phyloP scores from a whole-genome alignment of 2,797 vertebrate species.

The Schizopygopsis pylzovi region DNA sequence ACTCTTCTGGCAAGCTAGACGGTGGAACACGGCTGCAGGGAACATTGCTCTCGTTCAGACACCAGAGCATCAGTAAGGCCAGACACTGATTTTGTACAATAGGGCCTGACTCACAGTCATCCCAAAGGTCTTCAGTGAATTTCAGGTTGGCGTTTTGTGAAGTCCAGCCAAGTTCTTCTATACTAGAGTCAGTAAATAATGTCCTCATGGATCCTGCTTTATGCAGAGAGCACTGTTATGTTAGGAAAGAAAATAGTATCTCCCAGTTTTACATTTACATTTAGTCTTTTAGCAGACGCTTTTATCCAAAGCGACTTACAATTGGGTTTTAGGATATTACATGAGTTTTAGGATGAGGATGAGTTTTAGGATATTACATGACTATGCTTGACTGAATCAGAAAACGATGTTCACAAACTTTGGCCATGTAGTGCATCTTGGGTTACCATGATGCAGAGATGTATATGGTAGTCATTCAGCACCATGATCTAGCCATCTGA shows the following conservation, averaged over 20 bases:
- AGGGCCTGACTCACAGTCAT: not conserved
- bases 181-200: not conserved
- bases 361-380: not conserved
- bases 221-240: not conserved
- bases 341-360: too few species aligned
- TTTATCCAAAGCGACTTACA: too few species aligned
- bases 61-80: not conserved
- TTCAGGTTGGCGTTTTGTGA: constrained; percentile 8
- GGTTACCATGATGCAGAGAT: not conserved
- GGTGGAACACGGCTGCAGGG: not conserved
- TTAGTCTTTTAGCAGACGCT: too few species aligned
- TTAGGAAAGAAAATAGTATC: not conserved
- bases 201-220: not conserved
- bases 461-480: not conserved
- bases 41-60: not conserved
- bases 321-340: too few species aligned
- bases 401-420: not conserved
- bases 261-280: not conserved
- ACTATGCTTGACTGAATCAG: not conserved
- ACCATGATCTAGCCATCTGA: not conserved
- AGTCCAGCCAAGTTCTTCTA: constrained; percentile 11
- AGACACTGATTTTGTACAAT: constrained; percentile 4
- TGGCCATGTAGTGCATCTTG: not conserved
- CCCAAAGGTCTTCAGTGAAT: not conserved
- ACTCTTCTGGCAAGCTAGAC: not conserved